These are phyloP conservation scores for Psephotus haematonotus DNA, from an alignment of 2,113 vertebrate species.

Conservation along the genomic window DNA sequence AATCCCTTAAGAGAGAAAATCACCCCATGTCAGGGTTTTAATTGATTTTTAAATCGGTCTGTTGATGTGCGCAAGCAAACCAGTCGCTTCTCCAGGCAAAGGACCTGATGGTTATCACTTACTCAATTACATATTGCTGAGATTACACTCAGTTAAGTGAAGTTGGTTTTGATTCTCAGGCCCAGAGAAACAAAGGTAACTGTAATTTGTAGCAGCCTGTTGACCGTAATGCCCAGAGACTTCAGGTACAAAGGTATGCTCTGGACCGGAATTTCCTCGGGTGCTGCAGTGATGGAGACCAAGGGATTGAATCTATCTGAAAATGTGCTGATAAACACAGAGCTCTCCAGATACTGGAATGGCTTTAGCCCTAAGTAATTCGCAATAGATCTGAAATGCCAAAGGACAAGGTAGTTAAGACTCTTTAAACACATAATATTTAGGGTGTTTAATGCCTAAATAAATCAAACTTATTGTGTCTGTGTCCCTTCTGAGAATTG, in stretches of 20 bases:
- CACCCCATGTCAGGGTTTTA: background rate
- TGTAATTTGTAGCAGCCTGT: background rate
- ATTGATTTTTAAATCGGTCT: constrained; percentile 34
- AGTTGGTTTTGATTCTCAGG: background rate
- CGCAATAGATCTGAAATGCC: background rate
- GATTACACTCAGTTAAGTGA: background rate
- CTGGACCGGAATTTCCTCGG: background rate
- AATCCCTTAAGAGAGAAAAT: constrained; percentile 17
- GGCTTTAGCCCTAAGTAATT: background rate
- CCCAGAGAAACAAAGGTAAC: constrained; percentile 3
- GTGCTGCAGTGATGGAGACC: background rate
- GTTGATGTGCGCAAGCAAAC: constrained; percentile 26
- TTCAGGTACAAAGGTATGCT: background rate
- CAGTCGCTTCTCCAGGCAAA: background rate
- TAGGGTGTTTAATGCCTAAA: background rate
- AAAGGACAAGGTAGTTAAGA: background rate
- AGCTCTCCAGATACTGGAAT: background rate
- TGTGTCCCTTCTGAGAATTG: background rate
- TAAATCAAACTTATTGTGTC: background rate
- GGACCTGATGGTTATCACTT: constrained; percentile 25
- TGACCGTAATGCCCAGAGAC: background rate
- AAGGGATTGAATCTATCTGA: background rate
- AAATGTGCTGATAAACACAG: background rate
- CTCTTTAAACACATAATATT: background rate
- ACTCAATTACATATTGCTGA: background rate